phyloP scores from a whole-genome alignment of 2,113 vertebrate species.

The Climacteris rufus region DNA sequence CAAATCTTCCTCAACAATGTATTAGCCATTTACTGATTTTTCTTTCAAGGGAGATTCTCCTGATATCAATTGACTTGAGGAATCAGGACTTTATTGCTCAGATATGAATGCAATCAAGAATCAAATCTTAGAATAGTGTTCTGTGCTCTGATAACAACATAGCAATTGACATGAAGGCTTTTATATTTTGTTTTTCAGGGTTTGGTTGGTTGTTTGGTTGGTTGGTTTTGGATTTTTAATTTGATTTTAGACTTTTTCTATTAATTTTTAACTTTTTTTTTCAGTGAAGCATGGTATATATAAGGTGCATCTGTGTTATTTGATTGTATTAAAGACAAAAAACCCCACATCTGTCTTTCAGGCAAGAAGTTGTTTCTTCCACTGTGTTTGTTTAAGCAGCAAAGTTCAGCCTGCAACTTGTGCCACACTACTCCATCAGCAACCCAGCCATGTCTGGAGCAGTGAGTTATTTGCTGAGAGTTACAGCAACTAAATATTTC shows the following conservation, averaged over 20 bases:
- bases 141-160: neutral
- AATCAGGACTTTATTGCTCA: neutral
- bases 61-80: neutral
- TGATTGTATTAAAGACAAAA: neutral
- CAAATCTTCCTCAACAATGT: neutral
- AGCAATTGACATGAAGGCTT: neutral
- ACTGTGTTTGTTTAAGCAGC: neutral
- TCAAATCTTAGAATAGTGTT: neutral
- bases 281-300: neutral
- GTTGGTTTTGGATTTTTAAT: neutral
- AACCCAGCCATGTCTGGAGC: neutral
- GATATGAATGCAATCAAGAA: neutral
- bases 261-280: neutral
- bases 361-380: neutral
- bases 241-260: neutral
- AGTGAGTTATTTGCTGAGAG: neutral
- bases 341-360: neutral
- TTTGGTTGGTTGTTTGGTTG: neutral
- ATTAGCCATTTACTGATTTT: neutral
- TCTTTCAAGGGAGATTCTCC: neutral
- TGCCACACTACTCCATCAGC: neutral
- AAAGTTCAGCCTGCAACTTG: neutral
- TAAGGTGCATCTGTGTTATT: neutral
- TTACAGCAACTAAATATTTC: neutral
- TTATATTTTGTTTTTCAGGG: neutral